Percentiles rank a stretch among this genome's conserved stretches.
Conservation (phyloP, 1,140 invertebrate genomes). For the Halesus radiatus region DNA sequence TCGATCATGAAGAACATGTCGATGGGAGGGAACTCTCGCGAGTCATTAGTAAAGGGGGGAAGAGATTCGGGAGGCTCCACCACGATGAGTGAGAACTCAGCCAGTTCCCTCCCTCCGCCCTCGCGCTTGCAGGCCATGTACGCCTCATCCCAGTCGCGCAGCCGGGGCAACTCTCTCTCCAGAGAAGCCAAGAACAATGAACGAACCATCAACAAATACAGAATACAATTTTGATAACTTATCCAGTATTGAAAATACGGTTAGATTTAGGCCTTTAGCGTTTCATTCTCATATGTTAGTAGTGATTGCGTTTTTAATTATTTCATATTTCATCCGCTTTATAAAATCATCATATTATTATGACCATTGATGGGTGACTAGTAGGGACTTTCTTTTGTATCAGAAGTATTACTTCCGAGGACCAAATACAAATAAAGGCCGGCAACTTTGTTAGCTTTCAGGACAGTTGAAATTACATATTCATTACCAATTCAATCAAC, state of each 20-base stretch:
- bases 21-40: slow-evolving; percentile 51
- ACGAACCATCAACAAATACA: slow-evolving; percentile 73
- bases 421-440: not conserved
- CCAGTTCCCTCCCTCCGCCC: slow-evolving; percentile 73
- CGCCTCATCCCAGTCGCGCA: slow-evolving; percentile 64
- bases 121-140: slow-evolving; percentile 72
- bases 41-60: slow-evolving; percentile 68
- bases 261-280: no score
- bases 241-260: no score
- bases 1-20: slow-evolving; percentile 56
- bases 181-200: slow-evolving; percentile 70
- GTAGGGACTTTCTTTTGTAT: not conserved
- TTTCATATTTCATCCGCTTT: no score
- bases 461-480: not conserved
- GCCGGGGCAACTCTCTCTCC: slow-evolving; percentile 72
- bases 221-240: slow-evolving; percentile 75
- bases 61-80: slow-evolving; percentile 68
- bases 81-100: slow-evolving; percentile 72
- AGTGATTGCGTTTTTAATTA: no score
- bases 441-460: not conserved
- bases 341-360: not conserved
- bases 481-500: not conserved
- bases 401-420: not conserved
- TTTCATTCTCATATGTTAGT: no score
- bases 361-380: not conserved